Evolutionary conservation across 2,797 vertebrate species (phyloP).

Genomic region (Melanotaenia parkinsoni): DNA sequence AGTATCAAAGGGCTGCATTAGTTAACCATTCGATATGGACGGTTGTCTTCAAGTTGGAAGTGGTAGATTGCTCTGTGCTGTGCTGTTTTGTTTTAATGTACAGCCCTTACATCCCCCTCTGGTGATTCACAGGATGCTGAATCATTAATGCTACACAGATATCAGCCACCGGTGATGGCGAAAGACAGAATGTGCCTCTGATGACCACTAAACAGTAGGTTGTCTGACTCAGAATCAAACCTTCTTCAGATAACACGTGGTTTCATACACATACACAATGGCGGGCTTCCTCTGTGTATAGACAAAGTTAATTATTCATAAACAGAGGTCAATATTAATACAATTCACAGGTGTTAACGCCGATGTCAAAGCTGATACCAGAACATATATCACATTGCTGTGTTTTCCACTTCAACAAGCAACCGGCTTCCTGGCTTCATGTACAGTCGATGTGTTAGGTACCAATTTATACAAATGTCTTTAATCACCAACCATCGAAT

Average conservation of each 20-base stretch:
- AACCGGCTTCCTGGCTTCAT: not conserved
- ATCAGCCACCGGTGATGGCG: constrained; percentile 35
- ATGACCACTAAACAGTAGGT: constrained; percentile 52
- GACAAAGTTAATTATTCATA: constrained; percentile 59
- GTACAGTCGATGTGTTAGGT: not conserved
- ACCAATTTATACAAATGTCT: not conserved
- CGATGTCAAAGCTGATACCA: not conserved
- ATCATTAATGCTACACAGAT: constrained; percentile 59
- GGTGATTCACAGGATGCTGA: constrained; percentile 50
- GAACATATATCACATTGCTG: not conserved
- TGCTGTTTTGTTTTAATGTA: constrained; percentile 4
- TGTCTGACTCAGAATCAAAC: constrained; percentile 26
- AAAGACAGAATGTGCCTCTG: constrained; percentile 38
- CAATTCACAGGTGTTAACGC: constrained; percentile 31
- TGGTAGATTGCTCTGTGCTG: not conserved
- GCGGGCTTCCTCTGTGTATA: constrained; percentile 23
- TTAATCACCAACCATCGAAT: constrained; percentile 1
- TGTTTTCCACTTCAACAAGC: not conserved
- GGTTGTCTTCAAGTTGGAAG: not conserved
- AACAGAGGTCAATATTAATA: constrained; percentile 44
- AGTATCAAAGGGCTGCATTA: constrained; percentile 22
- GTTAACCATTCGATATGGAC: constrained; percentile 3
- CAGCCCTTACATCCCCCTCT: not conserved
- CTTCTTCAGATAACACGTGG: constrained; percentile 16
- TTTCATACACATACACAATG: constrained; percentile 18